Evolutionary conservation across 1,140 invertebrate genomes (phyloP).

Genomic region (Drosophila ironensis): DNA sequence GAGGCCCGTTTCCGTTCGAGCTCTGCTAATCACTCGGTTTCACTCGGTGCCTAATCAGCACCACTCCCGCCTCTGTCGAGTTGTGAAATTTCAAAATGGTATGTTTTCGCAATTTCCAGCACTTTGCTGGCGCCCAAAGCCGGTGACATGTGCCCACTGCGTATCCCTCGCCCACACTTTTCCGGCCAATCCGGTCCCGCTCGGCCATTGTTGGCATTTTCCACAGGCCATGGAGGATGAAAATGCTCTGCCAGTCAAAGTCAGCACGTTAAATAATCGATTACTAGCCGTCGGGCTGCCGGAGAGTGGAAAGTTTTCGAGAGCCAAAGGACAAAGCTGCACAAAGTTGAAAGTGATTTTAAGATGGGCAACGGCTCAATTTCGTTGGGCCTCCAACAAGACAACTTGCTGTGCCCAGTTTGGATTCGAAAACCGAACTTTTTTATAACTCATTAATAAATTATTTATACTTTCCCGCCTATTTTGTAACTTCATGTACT

Average conservation of each 20-base stretch:
- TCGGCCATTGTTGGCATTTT: conserved; percentile 22
- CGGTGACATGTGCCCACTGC: conserved; percentile 24
- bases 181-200: conserved; percentile 28
- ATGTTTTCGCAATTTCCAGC: conserved; percentile 23
- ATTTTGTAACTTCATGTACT: too few species aligned
- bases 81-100: conserved; percentile 32
- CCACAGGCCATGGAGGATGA: conserved; percentile 10
- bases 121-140: background rate
- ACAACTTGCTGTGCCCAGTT: too few species aligned
- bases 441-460: too few species aligned
- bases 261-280: conserved; percentile 46
- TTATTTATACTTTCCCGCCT: too few species aligned
- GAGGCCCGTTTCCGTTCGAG: background rate
- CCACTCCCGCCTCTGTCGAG: conserved; percentile 25
- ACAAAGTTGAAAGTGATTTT: conserved; percentile 21
- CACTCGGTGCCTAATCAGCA: conserved; percentile 37
- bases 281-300: conserved; percentile 25
- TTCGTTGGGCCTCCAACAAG: background rate
- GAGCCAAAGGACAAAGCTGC: conserved; percentile 13
- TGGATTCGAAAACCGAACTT: background rate
- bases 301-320: conserved; percentile 25
- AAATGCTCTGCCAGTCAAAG: conserved; percentile 39
- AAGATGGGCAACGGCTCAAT: conserved; percentile 16
- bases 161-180: background rate
- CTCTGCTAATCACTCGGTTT: conserved; percentile 40